Percentiles rank a stretch among this genome's conserved stretches.
Evolutionary conservation across 1,140 invertebrate genomes (phyloP).

Genomic region (Drosophila punjabiensis): DNA sequence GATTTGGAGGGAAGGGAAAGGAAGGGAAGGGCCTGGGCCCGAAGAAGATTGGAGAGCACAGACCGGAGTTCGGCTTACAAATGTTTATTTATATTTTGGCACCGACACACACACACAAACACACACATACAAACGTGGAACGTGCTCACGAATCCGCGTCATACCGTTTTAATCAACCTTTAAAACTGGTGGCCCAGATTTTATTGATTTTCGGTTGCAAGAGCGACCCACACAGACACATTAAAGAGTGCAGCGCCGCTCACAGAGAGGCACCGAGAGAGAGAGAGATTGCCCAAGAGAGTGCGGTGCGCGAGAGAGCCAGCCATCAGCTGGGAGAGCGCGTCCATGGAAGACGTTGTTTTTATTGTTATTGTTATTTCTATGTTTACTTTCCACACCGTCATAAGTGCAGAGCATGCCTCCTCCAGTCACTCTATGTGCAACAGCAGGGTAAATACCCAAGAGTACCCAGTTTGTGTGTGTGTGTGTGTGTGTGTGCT

Average conservation of each 20-base stretch:
- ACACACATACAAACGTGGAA: constrained; percentile 1
- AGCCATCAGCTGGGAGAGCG: constrained; percentile 36
- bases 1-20: too few species aligned
- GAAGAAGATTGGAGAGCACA: constrained; percentile 9
- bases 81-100: constrained; percentile 24
- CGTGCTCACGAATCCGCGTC: constrained; percentile 23
- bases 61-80: constrained; percentile 19
- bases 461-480: not conserved
- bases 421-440: constrained; percentile 17
- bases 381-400: constrained; percentile 38
- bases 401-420: constrained; percentile 22
- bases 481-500: not conserved
- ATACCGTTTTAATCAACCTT: constrained; percentile 75
- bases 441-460: constrained; percentile 24
- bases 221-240: constrained; percentile 38
- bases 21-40: not conserved
- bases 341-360: constrained; percentile 11
- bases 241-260: constrained; percentile 22
- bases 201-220: constrained; percentile 71
- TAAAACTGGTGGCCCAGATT: constrained; percentile 77
- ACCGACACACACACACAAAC: constrained; percentile 1
- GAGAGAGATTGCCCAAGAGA: constrained; percentile 16
- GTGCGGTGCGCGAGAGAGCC: constrained; percentile 20
- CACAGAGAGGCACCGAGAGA: constrained; percentile 13
- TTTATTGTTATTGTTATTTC: constrained; percentile 30